Percentiles rank a stretch among this genome's conserved stretches.
Conservation (phyloP, 2,113 vertebrate genomes). For the Malaclemys terrapin region DNA sequence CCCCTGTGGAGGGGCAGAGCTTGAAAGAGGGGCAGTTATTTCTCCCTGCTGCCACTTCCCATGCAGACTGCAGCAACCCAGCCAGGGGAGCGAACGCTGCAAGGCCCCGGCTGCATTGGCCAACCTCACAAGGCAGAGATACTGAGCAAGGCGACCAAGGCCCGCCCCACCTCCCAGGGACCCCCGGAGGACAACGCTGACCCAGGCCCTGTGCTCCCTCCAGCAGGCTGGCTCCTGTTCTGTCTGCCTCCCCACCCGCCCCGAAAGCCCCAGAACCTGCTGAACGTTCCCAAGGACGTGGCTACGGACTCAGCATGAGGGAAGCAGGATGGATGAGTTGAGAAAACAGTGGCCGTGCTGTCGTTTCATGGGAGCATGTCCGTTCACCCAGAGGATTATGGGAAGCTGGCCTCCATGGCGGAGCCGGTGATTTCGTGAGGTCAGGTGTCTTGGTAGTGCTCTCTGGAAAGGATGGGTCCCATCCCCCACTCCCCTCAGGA, state of each 20-base stretch:
- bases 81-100: no score
- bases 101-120: background rate
- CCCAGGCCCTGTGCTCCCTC: accelerated
- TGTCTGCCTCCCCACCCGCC: background rate
- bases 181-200: background rate
- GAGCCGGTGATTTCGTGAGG: background rate
- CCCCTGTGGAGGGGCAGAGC: no score
- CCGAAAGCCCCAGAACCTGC: background rate
- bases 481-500: background rate
- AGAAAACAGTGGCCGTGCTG: background rate
- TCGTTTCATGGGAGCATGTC: background rate
- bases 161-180: background rate
- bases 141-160: background rate
- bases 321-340: background rate
- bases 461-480: background rate
- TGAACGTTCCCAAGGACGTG: background rate
- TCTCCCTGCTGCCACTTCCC: no score
- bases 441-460: constrained; percentile 46
- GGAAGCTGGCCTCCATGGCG: background rate
- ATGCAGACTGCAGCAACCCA: no score
- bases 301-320: background rate
- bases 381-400: background rate
- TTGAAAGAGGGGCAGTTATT: no score
- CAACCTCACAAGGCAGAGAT: background rate
- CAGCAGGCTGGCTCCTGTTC: background rate